These are phyloP conservation scores for Aleadryas rufinucha DNA, from an alignment of 2,113 vertebrate genomes.

Conservation along the genomic window DNA sequence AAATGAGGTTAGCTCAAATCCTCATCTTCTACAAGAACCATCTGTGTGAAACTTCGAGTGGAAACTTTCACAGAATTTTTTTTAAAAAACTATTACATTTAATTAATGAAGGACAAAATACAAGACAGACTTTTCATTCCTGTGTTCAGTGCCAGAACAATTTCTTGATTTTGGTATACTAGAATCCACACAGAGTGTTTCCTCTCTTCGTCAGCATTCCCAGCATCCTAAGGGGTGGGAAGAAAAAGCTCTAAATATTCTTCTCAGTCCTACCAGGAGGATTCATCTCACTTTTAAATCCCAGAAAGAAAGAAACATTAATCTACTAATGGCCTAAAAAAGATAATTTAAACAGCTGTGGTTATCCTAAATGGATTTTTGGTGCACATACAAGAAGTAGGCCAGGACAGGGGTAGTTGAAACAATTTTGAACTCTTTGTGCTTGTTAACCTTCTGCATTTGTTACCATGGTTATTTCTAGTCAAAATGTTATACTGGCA, in stretches of 20 bases:
- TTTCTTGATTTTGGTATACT: neutral
- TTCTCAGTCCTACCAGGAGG: neutral
- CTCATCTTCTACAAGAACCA: neutral
- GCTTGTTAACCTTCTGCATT: neutral
- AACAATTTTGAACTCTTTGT: neutral
- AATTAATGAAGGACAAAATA: neutral
- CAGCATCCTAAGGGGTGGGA: neutral
- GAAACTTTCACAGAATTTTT: neutral
- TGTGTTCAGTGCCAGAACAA: neutral
- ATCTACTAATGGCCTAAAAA: neutral
- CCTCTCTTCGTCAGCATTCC: neutral
- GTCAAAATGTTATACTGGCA: slow-evolving; percentile 17
- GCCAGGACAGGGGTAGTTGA: neutral
- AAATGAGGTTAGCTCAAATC: neutral
- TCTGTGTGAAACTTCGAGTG: neutral
- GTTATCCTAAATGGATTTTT: neutral
- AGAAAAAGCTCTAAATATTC: neutral
- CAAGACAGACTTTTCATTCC: neutral
- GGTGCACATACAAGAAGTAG: neutral
- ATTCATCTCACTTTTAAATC: neutral
- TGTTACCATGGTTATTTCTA: slow-evolving; percentile 32
- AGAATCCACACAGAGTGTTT: neutral
- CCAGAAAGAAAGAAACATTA: neutral
- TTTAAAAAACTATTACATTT: neutral
- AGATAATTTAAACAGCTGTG: neutral